phyloP scores from a whole-genome alignment of 2,797 vertebrate genomes.

The Myripristis murdjan region DNA sequence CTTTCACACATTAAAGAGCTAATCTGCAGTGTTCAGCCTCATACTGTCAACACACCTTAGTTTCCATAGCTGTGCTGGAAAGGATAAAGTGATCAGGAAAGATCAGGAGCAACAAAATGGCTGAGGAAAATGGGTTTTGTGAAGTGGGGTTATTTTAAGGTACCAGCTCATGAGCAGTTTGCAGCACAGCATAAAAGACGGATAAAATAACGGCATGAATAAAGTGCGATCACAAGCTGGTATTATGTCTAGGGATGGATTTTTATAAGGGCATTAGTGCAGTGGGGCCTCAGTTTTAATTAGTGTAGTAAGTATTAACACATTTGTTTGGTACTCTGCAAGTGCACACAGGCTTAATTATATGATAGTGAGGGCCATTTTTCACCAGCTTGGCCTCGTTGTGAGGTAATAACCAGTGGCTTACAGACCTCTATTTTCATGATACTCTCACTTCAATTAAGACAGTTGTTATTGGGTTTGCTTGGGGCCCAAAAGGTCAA shows the following conservation, averaged over 20 bases:
- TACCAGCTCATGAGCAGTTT: slow-evolving; percentile 40
- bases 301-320: slow-evolving; percentile 69
- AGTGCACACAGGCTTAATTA: slow-evolving; percentile 72
- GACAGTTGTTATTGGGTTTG: slow-evolving; percentile 57
- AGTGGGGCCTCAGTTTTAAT: slow-evolving; percentile 68
- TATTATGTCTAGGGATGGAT: slow-evolving; percentile 55
- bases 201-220: slow-evolving; percentile 46
- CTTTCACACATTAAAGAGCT: slow-evolving; percentile 40
- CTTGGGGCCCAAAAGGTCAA: slow-evolving; percentile 35
- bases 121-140: slow-evolving; percentile 45
- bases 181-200: slow-evolving; percentile 40
- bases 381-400: slow-evolving; percentile 57
- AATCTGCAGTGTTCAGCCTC: slow-evolving; percentile 59
- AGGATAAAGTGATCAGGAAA: slow-evolving; percentile 62
- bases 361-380: slow-evolving; percentile 65
- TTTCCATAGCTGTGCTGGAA: slow-evolving; percentile 56
- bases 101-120: slow-evolving; percentile 48
- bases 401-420: slow-evolving; percentile 67
- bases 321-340: slow-evolving; percentile 67
- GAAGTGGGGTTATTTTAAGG: slow-evolving; percentile 55
- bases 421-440: slow-evolving; percentile 53
- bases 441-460: slow-evolving; percentile 55
- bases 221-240: slow-evolving; percentile 58
- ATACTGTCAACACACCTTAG: slow-evolving; percentile 60
- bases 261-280: slow-evolving; percentile 72